Evolutionary conservation across 30 jellyfish, hydroid and myxozoan species (phyloP), one percentile per base, ranked within the genome.

Genomic region (Rhopilema esculentum): DNA sequence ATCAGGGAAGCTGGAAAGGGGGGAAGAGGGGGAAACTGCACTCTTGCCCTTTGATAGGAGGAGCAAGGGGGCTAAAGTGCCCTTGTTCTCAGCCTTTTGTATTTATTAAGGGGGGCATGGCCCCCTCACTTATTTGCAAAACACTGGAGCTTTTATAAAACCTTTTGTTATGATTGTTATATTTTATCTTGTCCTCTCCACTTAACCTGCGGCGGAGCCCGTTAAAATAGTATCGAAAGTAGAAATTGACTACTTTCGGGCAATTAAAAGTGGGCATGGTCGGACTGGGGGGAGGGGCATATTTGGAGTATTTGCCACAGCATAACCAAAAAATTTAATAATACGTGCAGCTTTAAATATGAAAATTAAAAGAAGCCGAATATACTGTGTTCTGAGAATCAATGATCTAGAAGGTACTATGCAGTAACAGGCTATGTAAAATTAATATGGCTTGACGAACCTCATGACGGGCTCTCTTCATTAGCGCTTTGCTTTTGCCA

Each of bases 401-500:
- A 25, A 22, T 26, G 74, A 7, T 29, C 32, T 22, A 20, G 25
- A 30, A 24, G 51, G 32, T 69, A 20, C 52, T 26, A 22, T 24
- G 51, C 57, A 22, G 23, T 20, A 69, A 22, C 52, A 19, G 12
- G 1, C 32, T 69, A 20, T 24, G 27, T 18, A 26, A 22, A 24
- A 69, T 20, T 24, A 25, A 22, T 30, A 22, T 20, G 57, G 53
- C 32, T 29, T 20, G 26, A 69, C 80, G 23, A 20, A 73, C 84
- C 69, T 73, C 84, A 20, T 49, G 67, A 27, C 69, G 68, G n/a
- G 28, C 68, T 73, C 69, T 62, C 40, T 73, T 73, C 22, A 27
- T 27, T 16, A 73, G 29, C 49, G 84, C 84, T 40, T 40, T 40
- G 57, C 57, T 40, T n/a, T 64, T 64, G 49, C 84, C 84, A 73